These are phyloP conservation scores for Plebejus anna DNA, from an alignment of 2,888 invertebrate genomes.

Conservation along the genomic window DNA sequence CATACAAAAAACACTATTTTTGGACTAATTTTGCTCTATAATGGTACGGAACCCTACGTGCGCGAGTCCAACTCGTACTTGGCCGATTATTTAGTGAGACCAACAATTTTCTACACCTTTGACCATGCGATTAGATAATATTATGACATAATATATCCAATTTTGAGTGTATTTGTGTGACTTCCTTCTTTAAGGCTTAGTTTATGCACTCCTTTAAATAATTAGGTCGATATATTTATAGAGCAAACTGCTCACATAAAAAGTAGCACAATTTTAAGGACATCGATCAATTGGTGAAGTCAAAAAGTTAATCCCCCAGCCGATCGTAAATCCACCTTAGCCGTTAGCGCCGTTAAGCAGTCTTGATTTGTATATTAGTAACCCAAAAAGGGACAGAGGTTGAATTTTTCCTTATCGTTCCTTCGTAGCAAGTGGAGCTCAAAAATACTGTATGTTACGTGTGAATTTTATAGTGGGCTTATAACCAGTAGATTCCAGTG, in stretches of 20 bases:
- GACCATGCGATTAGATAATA: too few relatives aligned
- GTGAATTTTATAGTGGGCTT: too few relatives aligned
- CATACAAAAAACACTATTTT: too few relatives aligned
- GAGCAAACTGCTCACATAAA: neutral
- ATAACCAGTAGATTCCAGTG: too few relatives aligned
- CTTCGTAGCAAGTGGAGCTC: neutral
- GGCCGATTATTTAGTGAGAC: too few relatives aligned
- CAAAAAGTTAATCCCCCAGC: conserved; percentile 40
- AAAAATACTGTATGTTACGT: neutral
- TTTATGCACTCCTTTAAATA: neutral
- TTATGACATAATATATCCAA: too few relatives aligned
- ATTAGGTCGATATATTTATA: neutral
- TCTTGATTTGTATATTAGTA: conserved; percentile 32
- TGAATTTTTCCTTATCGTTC: neutral
- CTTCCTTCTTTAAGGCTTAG: too few relatives aligned
- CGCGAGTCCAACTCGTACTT: too few relatives aligned
- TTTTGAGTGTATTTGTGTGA: too few relatives aligned
- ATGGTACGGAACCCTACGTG: too few relatives aligned
- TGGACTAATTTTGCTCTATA: too few relatives aligned
- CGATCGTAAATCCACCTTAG: conserved; percentile 39
- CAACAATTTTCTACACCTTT: too few relatives aligned
- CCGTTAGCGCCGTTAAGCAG: conserved; percentile 35
- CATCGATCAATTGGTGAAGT: conserved; percentile 42
- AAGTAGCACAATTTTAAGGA: conserved; percentile 29
- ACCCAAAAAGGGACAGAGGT: conserved; percentile 29